Conservation (phyloP, 1,140 invertebrate species). For the Lordiphosa collinella region DNA sequence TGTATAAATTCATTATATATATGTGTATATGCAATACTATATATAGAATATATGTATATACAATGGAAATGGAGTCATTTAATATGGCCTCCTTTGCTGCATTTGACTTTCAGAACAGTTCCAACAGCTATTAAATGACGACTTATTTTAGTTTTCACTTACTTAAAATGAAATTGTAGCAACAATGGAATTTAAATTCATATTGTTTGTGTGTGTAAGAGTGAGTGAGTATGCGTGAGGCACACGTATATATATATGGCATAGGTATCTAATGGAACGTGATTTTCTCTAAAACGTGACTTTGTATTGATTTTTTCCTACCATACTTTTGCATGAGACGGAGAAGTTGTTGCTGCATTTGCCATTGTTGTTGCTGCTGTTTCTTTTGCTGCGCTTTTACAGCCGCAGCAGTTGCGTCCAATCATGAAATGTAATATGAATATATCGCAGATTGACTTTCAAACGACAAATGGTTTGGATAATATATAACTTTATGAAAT, state of each 20-base stretch:
- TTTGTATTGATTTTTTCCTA: slow-evolving; percentile 79
- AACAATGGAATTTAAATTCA: slow-evolving; percentile 61
- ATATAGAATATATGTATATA: slow-evolving; percentile 8
- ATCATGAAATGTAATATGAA: slow-evolving; percentile 41
- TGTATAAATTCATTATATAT: not conserved
- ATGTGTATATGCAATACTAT: not conserved
- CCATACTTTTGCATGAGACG: slow-evolving; percentile 28
- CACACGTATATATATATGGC: slow-evolving; percentile 20
- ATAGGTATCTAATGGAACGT: slow-evolving; percentile 77
- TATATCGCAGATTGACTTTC: slow-evolving; percentile 35
- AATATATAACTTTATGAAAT: not conserved
- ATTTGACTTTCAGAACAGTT: slow-evolving; percentile 21
- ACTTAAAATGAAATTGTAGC: slow-evolving; percentile 55
- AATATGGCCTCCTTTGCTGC: slow-evolving; percentile 42
- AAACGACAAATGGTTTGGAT: slow-evolving; percentile 9
- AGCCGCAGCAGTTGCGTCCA: slow-evolving; percentile 30
- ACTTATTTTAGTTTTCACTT: slow-evolving; percentile 41
- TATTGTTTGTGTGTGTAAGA: slow-evolving; percentile 19
- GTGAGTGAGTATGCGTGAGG: slow-evolving; percentile 13
- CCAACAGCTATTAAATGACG: slow-evolving; percentile 18
- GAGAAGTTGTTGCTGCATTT: slow-evolving; percentile 30
- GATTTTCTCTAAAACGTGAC: slow-evolving; percentile 79
- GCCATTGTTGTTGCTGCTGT: slow-evolving; percentile 24
- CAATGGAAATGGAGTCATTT: slow-evolving; percentile 33
- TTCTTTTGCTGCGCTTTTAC: slow-evolving; percentile 21